Percentiles rank a stretch among this genome's conserved stretches.
Evolutionary conservation across 2,797 vertebrate species (phyloP).

Genomic region (Ataeniobius toweri): DNA sequence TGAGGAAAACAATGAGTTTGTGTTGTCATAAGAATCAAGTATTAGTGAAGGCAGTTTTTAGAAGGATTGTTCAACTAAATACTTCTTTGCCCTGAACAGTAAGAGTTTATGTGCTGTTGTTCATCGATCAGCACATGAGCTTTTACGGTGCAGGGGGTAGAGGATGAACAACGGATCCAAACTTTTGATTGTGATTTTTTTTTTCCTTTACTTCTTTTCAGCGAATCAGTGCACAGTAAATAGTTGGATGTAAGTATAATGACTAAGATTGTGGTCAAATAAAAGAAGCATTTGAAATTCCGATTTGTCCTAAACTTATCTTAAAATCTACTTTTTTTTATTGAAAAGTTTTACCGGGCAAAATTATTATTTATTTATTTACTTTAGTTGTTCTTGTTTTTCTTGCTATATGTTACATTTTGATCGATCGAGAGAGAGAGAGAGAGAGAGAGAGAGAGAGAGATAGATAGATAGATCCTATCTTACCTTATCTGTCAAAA

Average conservation of each 20-base stretch:
- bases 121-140: conserved; percentile 80
- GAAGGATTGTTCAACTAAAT: background rate
- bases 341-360: too few relatives aligned
- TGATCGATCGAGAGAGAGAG: too few relatives aligned
- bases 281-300: background rate
- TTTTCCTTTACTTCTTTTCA: background rate
- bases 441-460: too few relatives aligned
- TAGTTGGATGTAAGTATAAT: too few relatives aligned
- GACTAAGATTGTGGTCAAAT: too few relatives aligned
- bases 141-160: conserved; percentile 85
- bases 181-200: background rate
- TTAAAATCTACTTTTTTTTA: too few relatives aligned
- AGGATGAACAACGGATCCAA: conserved; percentile 42
- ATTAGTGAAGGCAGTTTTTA: background rate
- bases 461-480: background rate
- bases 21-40: background rate
- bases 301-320: too few relatives aligned
- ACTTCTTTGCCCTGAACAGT: conserved; percentile 84
- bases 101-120: conserved; percentile 91
- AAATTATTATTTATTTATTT: too few relatives aligned
- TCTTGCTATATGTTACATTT: too few relatives aligned
- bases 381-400: too few relatives aligned
- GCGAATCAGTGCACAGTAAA: background rate
- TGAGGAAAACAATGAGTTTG: background rate
- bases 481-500: background rate